Percentiles rank a stretch among this genome's conserved stretches.
phyloP scores from a whole-genome alignment of 2,888 invertebrate species.

The Chironomus riparius region DNA sequence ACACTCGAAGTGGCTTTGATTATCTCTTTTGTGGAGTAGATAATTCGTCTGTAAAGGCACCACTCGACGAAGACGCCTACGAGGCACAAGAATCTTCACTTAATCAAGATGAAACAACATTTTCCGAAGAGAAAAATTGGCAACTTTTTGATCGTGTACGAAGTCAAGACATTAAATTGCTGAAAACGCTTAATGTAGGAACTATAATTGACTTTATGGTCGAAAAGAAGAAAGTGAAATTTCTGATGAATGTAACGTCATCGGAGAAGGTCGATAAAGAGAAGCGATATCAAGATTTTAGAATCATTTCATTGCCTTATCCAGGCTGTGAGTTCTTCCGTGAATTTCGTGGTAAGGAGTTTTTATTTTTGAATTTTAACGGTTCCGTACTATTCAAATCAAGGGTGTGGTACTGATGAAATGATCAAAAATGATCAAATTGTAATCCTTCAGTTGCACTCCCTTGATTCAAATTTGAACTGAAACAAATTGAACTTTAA shows the following conservation, averaged over 20 bases:
- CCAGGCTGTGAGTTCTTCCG: slow-evolving; percentile 78
- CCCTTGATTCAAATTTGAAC: no score
- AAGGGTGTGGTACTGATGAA: no score
- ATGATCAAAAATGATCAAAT: no score
- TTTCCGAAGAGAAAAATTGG: slow-evolving; percentile 39
- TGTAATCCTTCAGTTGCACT: no score
- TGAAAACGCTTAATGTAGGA: slow-evolving; percentile 59
- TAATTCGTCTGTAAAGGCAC: background rate
- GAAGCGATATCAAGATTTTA: slow-evolving; percentile 63
- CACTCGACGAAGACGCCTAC: slow-evolving; percentile 32
- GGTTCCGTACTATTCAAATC: no score
- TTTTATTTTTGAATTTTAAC: no score
- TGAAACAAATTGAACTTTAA: background rate
- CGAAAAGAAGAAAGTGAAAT: slow-evolving; percentile 75
- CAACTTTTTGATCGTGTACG: slow-evolving; percentile 55
- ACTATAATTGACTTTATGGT: slow-evolving; percentile 77
- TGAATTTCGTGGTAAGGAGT: slow-evolving; percentile 49
- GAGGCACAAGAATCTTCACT: slow-evolving; percentile 32
- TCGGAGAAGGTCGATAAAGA: slow-evolving; percentile 76
- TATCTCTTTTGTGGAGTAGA: slow-evolving; percentile 38
- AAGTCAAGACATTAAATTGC: slow-evolving; percentile 57
- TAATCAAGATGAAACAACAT: slow-evolving; percentile 29
- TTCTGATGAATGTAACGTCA: slow-evolving; percentile 66
- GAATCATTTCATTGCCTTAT: slow-evolving; percentile 64
- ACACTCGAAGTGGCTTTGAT: slow-evolving; percentile 55